Evolutionary conservation across 2,113 vertebrate species (phyloP), one percentile per base, ranked within the genome.

Genomic region (Callaeas wilsoni): DNA sequence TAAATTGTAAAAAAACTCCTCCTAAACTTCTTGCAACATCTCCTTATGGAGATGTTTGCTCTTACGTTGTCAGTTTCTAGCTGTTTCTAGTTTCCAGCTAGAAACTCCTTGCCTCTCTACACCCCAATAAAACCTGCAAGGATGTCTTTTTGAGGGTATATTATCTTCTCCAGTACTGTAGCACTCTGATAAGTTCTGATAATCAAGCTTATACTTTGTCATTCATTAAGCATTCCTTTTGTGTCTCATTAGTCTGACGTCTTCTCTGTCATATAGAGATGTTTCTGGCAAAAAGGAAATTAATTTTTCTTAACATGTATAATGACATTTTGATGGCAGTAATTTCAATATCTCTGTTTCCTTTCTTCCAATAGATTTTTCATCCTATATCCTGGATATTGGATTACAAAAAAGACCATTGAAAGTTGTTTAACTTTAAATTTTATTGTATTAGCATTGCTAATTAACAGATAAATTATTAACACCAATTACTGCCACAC

Each of bases 401-500:
- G 67, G 35, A 59, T 93, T 93, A 63, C 39, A 80, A 39, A 90
- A 84, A 82, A 57, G 16, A 80, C 12, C 5, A 63, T 9, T 19
- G 33, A 30, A 73, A 65, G 67, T 60, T 32, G 63, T 84, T 74
- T 59, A 33, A 59, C 74, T 76, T 95, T 33, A 83, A 76, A 90
- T 4, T 49, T 74, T 80, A 35, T 67, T 95, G 9, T 12, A 74
- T 86, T 79, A 88, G 1, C 30, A 60, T 77, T 77, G 14, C 5
- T 90, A 84, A 80, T 84, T 85, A 65, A 35, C 44, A 15, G n/a
- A 52, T 59, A 86, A 55, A 67, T 63, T 94, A 50, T 87, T 89
- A 69, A 62, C 32, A 88, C 7, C 63, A 86, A 71, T 84, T 78
- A 50, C 47, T 63, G 53, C 2, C 52, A 70, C 44, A 73, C 7